Conservation (phyloP, 2,888 invertebrate genomes). For the Neoscelio sp. region DNA sequence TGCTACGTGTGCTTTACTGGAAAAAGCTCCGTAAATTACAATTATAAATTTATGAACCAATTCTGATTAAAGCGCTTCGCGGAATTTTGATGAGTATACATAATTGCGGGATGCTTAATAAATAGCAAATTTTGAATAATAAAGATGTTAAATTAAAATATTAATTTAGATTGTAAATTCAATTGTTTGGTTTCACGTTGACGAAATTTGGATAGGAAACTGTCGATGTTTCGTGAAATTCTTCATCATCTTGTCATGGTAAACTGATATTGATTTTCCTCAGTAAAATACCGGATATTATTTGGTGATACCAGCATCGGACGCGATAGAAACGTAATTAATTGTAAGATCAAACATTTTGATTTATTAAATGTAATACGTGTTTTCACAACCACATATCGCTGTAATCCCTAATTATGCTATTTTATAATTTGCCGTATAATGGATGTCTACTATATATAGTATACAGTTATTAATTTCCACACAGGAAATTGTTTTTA, state of each 20-base stretch:
- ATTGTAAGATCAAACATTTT: slow-evolving; percentile 43
- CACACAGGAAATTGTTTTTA: slow-evolving; percentile 1
- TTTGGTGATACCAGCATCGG: slow-evolving; percentile 26
- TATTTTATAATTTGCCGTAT: slow-evolving; percentile 16
- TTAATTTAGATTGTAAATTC: background rate
- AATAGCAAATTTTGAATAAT: slow-evolving; percentile 1
- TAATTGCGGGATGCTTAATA: slow-evolving; percentile 1
- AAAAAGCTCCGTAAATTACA: slow-evolving; percentile 23
- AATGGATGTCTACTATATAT: slow-evolving; percentile 1
- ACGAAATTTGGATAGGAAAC: background rate
- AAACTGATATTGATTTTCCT: slow-evolving; percentile 42
- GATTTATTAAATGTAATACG: slow-evolving; percentile 32
- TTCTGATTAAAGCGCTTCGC: slow-evolving; percentile 11
- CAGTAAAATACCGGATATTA: slow-evolving; percentile 21
- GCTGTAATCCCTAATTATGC: slow-evolving; percentile 11
- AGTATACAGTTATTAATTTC: slow-evolving; percentile 11
- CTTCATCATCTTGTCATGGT: slow-evolving; percentile 33
- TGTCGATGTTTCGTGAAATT: slow-evolving; percentile 33
- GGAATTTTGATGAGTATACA: slow-evolving; percentile 16
- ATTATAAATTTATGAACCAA: slow-evolving; percentile 18
- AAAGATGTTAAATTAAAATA: slow-evolving; percentile 2
- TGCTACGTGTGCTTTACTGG: slow-evolving; percentile 7
- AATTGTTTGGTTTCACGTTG: background rate
- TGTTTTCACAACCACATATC: slow-evolving; percentile 10
- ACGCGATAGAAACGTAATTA: slow-evolving; percentile 45